Conservation (phyloP, 2,113 vertebrate genomes). For the Elaphurus davidianus region DNA sequence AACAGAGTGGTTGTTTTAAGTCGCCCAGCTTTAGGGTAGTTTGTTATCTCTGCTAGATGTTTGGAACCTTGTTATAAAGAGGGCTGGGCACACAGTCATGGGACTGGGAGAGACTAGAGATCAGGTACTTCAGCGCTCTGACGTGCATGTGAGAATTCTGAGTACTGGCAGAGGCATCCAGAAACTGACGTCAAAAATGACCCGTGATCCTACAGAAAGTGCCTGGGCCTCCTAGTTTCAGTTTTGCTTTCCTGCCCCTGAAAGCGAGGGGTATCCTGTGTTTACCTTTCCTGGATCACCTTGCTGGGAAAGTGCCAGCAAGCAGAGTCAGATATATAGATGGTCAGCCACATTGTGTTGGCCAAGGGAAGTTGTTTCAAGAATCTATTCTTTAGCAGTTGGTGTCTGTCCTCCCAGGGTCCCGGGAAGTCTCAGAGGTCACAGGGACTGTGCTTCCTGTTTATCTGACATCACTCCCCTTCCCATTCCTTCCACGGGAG, state of each 20-base stretch:
- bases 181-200: background rate
- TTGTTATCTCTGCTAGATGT: background rate
- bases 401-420: background rate
- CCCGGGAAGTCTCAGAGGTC: background rate
- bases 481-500: background rate
- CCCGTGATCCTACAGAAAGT: background rate
- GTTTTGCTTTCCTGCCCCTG: background rate
- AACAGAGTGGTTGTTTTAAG: background rate
- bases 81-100: background rate
- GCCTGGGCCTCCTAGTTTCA: background rate
- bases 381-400: background rate
- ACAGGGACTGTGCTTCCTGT: background rate
- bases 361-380: background rate
- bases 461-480: background rate
- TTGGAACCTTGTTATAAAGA: background rate
- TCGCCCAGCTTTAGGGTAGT: background rate
- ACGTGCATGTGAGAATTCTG: background rate
- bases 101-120: background rate
- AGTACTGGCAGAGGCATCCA: background rate
- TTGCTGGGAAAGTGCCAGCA: background rate
- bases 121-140: background rate
- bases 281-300: background rate
- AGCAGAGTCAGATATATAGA: background rate
- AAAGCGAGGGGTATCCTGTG: no score
- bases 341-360: fast-evolving